Evolutionary conservation across 1,140 invertebrate species (phyloP).

Genomic region (Aricia agestis): DNA sequence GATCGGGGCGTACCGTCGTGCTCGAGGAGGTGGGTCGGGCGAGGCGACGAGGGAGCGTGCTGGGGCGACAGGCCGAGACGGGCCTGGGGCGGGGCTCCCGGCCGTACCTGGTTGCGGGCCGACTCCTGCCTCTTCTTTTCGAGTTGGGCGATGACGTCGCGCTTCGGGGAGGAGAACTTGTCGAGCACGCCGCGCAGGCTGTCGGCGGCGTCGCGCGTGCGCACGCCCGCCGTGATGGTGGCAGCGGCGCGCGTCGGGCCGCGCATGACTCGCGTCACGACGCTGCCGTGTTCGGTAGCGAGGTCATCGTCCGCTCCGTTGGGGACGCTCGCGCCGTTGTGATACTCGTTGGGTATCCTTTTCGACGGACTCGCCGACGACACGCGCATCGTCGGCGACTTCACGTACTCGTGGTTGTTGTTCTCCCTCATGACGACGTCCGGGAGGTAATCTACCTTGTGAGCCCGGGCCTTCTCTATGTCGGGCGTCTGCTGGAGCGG

Average conservation of each 20-base stretch:
- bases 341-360: constrained; percentile 28
- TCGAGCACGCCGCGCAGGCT: constrained; percentile 72
- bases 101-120: constrained; percentile 45
- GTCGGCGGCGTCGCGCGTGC: constrained; percentile 75
- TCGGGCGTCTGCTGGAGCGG: constrained; percentile 73
- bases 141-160: constrained; percentile 49
- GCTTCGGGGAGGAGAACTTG: constrained; percentile 58
- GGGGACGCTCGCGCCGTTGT: constrained; percentile 36
- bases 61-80: constrained; percentile 61
- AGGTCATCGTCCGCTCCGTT: constrained; percentile 39
- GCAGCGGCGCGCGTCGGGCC: constrained; percentile 80
- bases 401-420: constrained; percentile 32
- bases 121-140: constrained; percentile 51
- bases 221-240: constrained; percentile 70
- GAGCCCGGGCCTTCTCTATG: constrained; percentile 68
- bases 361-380: constrained; percentile 32
- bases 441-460: constrained; percentile 68
- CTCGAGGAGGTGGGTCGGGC: constrained; percentile 34
- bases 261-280: constrained; percentile 80
- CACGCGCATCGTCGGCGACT: constrained; percentile 28
- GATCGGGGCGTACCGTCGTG: constrained; percentile 29
- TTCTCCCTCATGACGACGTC: constrained; percentile 66
- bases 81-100: constrained; percentile 34
- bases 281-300: constrained; percentile 76
- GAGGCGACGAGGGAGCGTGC: constrained; percentile 66